Base-by-base conservation (phyloP, 2,113 vertebrate genomes). In the Cyanistes caeruleus region DNA sequence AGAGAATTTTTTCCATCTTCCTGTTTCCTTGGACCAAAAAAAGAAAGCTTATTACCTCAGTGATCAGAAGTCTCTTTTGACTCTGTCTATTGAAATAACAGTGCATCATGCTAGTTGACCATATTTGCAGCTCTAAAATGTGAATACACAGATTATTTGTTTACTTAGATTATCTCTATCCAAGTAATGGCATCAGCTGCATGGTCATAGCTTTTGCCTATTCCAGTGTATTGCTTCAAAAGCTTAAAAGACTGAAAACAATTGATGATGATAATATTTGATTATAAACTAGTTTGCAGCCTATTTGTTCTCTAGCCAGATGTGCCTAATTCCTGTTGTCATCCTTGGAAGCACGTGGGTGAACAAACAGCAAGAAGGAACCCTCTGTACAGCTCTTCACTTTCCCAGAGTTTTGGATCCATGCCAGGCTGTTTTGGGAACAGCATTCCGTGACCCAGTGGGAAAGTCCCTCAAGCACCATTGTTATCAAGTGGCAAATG, bases 401-500 rank as follows among this genome's bases (percentile, higher is more conserved):
- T 87, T 77, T 62, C 37, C 39, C 68, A 74, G 30, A 52, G n/a
- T 24, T 77, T 52, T 68, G 83, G 37, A 75, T 72, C 91, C 28
- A 10, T 11, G 28, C 31, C 28, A 33, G 23, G 67, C 64, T 3
- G 3, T 37, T 28, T 77, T 64, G 82, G 68, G 72, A 78, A 37
- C 39, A 48, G 37, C 1, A 2, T 27, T 67, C 18, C 4, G 4
- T 44, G 51, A 77, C 28, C 68, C 31, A 55, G 22, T 3, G 6
- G 80, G 25, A 13, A 91, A 79, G 49, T 60, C 52, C 44, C 53
- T 79, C 64, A 14, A 55, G 46, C 21, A 78, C 31, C 30, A 21
- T 1, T 6, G 17, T 24, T 22, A 59, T 10, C 25, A 79, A 82
- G 21, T 0, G 1, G 60, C 70, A 72, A 31, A 52, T 25, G 0